A percentile compares a stretch with the other conserved stretches of the same genome.
phyloP scores from a whole-genome alignment of 2,888 invertebrate genomes.

The Lepidochitona cinerea region DNA sequence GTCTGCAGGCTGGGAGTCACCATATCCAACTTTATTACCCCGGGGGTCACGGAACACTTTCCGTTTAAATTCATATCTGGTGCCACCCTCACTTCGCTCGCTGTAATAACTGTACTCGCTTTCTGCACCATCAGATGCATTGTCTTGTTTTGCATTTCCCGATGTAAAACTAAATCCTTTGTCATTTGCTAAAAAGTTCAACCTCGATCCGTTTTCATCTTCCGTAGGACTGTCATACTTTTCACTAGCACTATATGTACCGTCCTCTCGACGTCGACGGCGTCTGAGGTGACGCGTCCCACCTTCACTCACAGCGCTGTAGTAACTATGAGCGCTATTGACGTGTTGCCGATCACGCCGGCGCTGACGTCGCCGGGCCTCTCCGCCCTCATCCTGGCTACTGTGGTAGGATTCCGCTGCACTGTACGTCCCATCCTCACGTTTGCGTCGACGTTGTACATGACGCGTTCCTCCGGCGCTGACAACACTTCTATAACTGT shows the following conservation, averaged over 20 bases:
- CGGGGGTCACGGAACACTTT: constrained; percentile 49
- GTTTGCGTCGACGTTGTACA: constrained; percentile 56
- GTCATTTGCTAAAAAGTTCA: background rate
- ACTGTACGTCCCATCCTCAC: constrained; percentile 64
- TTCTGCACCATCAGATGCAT: constrained; percentile 16
- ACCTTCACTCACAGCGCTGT: constrained; percentile 46
- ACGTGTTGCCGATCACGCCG: constrained; percentile 53
- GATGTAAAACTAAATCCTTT: background rate
- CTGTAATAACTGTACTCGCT: constrained; percentile 48
- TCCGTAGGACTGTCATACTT: constrained; percentile 31
- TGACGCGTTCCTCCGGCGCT: constrained; percentile 68
- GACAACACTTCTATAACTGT: constrained; percentile 63
- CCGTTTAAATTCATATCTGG: constrained; percentile 48
- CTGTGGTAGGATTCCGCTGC: constrained; percentile 66
- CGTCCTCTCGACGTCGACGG: constrained; percentile 40
- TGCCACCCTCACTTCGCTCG: constrained; percentile 62
- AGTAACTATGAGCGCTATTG: constrained; percentile 62
- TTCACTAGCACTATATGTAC: constrained; percentile 48
- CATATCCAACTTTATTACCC: constrained; percentile 55
- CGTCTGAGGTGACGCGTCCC: constrained; percentile 46
- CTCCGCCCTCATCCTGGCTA: constrained; percentile 62
- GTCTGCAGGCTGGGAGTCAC: constrained; percentile 30
- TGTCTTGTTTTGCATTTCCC: constrained; percentile 12
- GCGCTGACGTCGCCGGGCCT: constrained; percentile 55
- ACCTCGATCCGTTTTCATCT: constrained; percentile 15